These are phyloP conservation scores for Sisyra nigra DNA, from an alignment of 2,888 invertebrate genomes.

Conservation along the genomic window DNA sequence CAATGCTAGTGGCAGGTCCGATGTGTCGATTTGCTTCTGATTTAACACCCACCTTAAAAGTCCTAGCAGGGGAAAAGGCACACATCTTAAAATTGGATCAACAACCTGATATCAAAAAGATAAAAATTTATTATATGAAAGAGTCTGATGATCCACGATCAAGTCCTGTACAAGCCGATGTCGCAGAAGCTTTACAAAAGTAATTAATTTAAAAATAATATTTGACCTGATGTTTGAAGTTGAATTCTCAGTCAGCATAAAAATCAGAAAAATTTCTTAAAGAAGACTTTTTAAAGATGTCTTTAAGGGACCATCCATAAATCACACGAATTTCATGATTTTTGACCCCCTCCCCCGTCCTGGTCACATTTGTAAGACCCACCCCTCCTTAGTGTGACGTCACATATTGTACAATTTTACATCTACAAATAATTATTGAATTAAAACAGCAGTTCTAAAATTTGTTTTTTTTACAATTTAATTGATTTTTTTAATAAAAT, in stretches of 20 bases:
- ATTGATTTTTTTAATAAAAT: no score
- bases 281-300: constrained; percentile 13
- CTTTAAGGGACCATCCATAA: no score
- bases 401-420: no score
- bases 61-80: constrained; percentile 38
- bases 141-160: constrained; percentile 55
- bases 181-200: constrained; percentile 44
- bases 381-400: no score
- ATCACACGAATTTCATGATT: no score
- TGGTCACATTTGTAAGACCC: no score
- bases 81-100: constrained; percentile 38
- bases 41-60: constrained; percentile 57
- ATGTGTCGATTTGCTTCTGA: constrained; percentile 64
- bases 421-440: no score
- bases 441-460: no score
- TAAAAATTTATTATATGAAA: constrained; percentile 64
- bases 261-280: not conserved
- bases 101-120: constrained; percentile 41
- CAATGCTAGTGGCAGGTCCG: constrained; percentile 76
- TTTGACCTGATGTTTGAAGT: not conserved
- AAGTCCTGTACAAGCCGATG: constrained; percentile 51
- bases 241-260: no score
- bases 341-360: no score
- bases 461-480: no score
- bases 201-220: constrained; percentile 16